Percentiles rank a stretch among this genome's conserved stretches.
Conservation (phyloP, 2,113 vertebrate species). For the Nycticryphes semicollaris region DNA sequence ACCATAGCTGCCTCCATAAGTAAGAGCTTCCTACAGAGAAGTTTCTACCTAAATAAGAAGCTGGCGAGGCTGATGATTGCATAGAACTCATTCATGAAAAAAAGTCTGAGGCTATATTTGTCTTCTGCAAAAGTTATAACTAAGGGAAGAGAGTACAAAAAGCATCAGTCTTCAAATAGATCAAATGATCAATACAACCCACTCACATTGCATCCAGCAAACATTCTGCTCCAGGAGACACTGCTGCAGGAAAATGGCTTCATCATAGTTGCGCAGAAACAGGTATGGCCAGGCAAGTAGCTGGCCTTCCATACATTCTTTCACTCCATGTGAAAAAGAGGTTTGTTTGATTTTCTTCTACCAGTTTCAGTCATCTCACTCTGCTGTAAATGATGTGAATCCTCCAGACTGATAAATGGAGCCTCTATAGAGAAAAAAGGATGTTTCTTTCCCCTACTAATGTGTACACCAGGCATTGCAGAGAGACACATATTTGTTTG, state of each 20-base stretch:
- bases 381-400: neutral
- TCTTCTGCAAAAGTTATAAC: constrained; percentile 29
- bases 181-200: constrained; percentile 29
- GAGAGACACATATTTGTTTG: neutral
- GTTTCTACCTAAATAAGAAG: neutral
- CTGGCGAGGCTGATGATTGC: neutral
- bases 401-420: neutral
- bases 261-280: neutral
- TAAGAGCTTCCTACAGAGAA: neutral
- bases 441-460: neutral
- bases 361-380: neutral
- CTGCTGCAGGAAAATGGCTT: neutral
- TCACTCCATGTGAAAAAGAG: neutral
- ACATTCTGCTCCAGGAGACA: neutral
- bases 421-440: neutral
- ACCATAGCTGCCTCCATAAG: neutral
- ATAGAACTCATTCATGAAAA: neutral
- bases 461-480: neutral
- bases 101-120: neutral
- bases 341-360: constrained; percentile 5
- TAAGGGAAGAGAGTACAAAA: neutral
- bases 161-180: neutral
- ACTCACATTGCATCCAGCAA: constrained; percentile 5
- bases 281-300: neutral
- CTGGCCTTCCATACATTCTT: neutral